Evolutionary conservation across 2,113 vertebrate genomes (phyloP), one percentile per base, ranked within the genome.

Genomic region (Corynorhinus townsendii): DNA sequence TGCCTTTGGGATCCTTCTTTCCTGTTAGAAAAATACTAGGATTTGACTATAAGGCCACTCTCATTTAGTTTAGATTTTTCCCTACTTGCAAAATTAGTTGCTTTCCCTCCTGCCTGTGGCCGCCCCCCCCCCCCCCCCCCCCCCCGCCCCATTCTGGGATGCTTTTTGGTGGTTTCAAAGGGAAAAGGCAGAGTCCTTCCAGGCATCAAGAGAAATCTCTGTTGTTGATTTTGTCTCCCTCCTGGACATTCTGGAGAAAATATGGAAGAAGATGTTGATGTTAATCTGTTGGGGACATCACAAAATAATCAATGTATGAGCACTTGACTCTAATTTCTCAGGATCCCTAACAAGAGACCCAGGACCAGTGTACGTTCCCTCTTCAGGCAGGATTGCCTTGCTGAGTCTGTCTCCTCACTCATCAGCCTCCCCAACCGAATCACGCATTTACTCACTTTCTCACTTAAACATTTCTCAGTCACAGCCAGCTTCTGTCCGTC

Each of bases 391-490:
- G 28, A 24, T 3, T 33, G 71, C 15, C 45, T 47, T 38, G 5
- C 5, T 0, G 28, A 28, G 30, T 7, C 30, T 79, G 28, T 52
- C 19, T 59, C 11, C 24, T 15, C 4, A 4, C n/a, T 68, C 45
- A 1, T 4, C 3, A 7, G 43, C 28, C 35, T 83, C 14, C 14
- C 4, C 2, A 11, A 10, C 75, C 35, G 1, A 0, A 69, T 11
- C 33, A 12, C 49, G 1, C 8, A 0, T 45, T 72, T 62, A 3
- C 19, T 68, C 11, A 19, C n/a, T 45, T 59, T 20, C 15, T 45
- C 14, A 5, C 9, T 35, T 17, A 17, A 14, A 1, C 10, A 3
- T 16, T 45, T 77, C 54, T 69, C 20, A 15, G 7, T 19, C 20
- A 79, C 52, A 28, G 24, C 35, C 2, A 66, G 45, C 62, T 35